phyloP scores from a whole-genome alignment of 2,888 invertebrate genomes.

The Desoria tigrina region DNA sequence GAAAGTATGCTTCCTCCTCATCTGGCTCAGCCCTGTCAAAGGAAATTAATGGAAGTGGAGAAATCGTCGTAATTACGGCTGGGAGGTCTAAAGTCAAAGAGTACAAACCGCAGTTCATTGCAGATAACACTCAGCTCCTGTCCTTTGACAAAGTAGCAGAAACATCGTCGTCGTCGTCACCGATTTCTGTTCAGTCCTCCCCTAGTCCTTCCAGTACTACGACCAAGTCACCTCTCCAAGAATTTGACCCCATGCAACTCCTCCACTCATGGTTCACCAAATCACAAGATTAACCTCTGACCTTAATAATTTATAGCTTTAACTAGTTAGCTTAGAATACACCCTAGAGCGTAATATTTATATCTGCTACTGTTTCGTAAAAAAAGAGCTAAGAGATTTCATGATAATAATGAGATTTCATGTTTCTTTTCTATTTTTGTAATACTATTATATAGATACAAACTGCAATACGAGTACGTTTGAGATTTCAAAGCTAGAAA shows the following conservation, averaged over 20 bases:
- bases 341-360: no score
- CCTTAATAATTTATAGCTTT: not conserved
- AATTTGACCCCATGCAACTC: constrained; percentile 52
- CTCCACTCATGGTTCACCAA: constrained; percentile 51
- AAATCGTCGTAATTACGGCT: constrained; percentile 50
- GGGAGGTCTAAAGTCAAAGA: constrained; percentile 52
- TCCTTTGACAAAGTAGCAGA: constrained; percentile 50
- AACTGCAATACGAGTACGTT: no score
- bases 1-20: constrained; percentile 33
- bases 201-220: constrained; percentile 31
- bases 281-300: constrained; percentile 22
- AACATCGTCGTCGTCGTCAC: constrained; percentile 24
- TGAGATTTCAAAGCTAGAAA: no score
- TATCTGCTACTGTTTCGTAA: no score
- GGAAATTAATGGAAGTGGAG: constrained; percentile 44
- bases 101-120: constrained; percentile 53
- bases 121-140: constrained; percentile 45
- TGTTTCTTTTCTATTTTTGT: no score
- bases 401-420: no score
- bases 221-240: constrained; percentile 47
- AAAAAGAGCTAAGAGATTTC: no score
- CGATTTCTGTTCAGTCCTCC: constrained; percentile 9
- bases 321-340: constrained; percentile 3
- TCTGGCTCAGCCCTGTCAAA: constrained; percentile 29
- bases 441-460: no score